Percentiles rank a stretch among this genome's conserved stretches.
These are phyloP conservation scores for Drymodes brunneopygia DNA, from an alignment of 2,113 vertebrate species.

Conservation along the genomic window DNA sequence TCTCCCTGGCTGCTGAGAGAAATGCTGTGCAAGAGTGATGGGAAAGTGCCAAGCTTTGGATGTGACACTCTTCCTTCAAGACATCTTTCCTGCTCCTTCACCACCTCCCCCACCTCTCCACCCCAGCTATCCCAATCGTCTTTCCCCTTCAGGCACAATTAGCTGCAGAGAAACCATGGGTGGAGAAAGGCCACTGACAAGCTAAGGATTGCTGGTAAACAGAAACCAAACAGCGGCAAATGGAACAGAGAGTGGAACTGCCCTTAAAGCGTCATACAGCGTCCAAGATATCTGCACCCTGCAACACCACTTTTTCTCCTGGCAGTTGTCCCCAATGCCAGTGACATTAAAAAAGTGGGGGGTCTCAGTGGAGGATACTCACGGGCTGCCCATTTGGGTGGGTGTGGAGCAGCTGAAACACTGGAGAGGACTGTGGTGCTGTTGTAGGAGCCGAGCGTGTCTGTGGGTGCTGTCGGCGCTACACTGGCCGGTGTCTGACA, in stretches of 20 bases:
- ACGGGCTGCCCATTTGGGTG: background rate
- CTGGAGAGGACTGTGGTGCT: background rate
- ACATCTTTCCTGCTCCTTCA: background rate
- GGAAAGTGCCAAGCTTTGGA: background rate
- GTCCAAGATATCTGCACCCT: background rate
- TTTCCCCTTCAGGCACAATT: background rate
- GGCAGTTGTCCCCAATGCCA: background rate
- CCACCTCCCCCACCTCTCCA: background rate
- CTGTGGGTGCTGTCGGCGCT: background rate
- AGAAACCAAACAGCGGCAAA: background rate
- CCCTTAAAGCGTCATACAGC: background rate
- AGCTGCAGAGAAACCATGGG: background rate
- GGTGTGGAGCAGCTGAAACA: background rate
- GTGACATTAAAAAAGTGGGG: background rate
- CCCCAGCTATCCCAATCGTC: background rate
- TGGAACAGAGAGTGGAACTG: background rate
- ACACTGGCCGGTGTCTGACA: rapidly evolving
- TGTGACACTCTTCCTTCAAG: background rate
- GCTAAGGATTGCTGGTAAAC: background rate
- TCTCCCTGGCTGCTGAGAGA: background rate
- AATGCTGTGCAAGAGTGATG: background rate
- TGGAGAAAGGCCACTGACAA: background rate
- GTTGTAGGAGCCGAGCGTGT: rapidly evolving
- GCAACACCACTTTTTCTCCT: background rate
- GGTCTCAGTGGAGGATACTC: background rate